These are phyloP conservation scores for Melangyna quadrimaculata DNA, from an alignment of 2,888 invertebrate species.

Conservation along the genomic window DNA sequence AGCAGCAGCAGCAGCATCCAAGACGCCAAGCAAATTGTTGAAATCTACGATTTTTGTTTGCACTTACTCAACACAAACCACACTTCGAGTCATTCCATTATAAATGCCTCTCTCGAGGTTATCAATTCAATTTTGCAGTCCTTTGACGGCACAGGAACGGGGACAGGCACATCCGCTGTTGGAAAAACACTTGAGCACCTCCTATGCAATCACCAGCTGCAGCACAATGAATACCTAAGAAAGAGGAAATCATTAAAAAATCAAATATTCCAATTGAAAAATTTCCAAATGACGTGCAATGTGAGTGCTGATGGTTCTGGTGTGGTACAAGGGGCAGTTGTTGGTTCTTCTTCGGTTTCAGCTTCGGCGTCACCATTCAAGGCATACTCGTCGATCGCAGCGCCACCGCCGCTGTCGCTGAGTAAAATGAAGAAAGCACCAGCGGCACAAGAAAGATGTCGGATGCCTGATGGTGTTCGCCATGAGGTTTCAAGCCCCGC, in stretches of 20 bases:
- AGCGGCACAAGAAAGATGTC: conserved; percentile 31
- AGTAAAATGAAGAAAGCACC: not conserved
- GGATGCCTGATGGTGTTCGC: conserved; percentile 47
- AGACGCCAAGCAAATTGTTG: conserved; percentile 80
- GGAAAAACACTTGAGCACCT: conserved; percentile 77
- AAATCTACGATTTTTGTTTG: conserved; percentile 90
- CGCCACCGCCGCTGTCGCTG: no score
- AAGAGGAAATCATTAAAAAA: conserved; percentile 81
- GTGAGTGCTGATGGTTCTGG: conserved; percentile 50
- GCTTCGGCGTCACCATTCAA: conserved; percentile 44
- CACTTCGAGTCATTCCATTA: conserved; percentile 91
- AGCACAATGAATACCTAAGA: conserved; percentile 80
- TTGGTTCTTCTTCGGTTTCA: not conserved
- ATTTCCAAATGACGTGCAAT: conserved; percentile 77
- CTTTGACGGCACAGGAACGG: conserved; percentile 74
- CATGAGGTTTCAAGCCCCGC: conserved; percentile 39
- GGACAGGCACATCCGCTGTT: conserved; percentile 71
- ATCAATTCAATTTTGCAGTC: conserved; percentile 79
- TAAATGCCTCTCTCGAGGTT: conserved; percentile 92
- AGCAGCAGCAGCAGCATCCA: conserved; percentile 47
- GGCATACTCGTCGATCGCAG: conserved; percentile 1
- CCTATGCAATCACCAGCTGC: conserved; percentile 79
- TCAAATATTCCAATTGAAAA: conserved; percentile 81
- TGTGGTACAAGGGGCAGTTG: not conserved
- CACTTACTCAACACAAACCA: conserved; percentile 86